Evolutionary conservation across 2,888 invertebrate genomes (phyloP), one percentile per base, ranked within the genome.

Genomic region (Schizotus pectinicornis): DNA sequence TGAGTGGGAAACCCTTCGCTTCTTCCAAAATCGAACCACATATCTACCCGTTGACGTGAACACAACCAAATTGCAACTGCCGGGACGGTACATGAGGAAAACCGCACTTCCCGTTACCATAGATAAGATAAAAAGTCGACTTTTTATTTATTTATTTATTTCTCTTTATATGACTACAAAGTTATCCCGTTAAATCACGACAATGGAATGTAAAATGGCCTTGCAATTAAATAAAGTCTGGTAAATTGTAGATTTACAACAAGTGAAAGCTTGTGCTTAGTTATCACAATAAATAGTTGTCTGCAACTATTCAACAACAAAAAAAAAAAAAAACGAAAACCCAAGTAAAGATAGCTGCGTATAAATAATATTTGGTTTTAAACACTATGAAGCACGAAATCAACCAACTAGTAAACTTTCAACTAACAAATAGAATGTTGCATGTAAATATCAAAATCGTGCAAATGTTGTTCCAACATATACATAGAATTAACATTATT

Each of bases 1-100:
- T 75, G 75, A 0, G 81, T 75, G 0, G 82, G 82, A 66, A 79
- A 81, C 1, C 77, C 74, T 55, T 80, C 79, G 0, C 58, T 46
- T 56, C 81, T 71, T 39, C 77, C 75, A 7, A 73, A 76, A 64
- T 68, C 69, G 61, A 77, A 77, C 62, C 62, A 72, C 76, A 76
- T 77, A 52, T 67, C 58, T 8, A 13, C 30, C 7, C 5, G 11
- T n/a, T 14, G n/a, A 13, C 30, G 13, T 1, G 13, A 31, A 33
- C 13, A 36, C 48, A 6, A 3, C 7, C n/a, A 34, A 22, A 6
- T 39, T 36, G 33, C 34, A 22, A 49, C 13, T 13, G 13, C 7
- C 12, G 6, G 7, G 33, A 34, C 43, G 30, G 13, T 36, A 36
- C 39, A 12, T 11, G 32, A 34, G 31, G 37, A 56, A 56, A 50